A percentile compares a stretch with the other conserved stretches of the same genome.
phyloP scores from a whole-genome alignment of 2,113 vertebrate species.

The Hippocampus comes region DNA sequence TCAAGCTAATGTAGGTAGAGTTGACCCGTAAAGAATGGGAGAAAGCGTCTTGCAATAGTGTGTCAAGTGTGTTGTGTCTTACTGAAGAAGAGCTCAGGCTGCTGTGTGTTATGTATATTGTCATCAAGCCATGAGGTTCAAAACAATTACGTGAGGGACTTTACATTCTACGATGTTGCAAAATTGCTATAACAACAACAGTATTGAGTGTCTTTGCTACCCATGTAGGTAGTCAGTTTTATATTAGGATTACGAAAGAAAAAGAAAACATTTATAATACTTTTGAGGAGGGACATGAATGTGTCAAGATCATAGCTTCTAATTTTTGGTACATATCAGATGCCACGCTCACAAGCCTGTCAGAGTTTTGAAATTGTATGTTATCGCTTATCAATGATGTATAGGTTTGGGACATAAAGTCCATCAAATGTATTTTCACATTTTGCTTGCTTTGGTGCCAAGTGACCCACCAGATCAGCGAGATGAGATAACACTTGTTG shows the following conservation, averaged over 20 bases:
- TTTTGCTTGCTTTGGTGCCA: background rate
- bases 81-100: too few species aligned
- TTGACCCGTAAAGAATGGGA: background rate
- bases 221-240: background rate
- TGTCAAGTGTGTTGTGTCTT: background rate
- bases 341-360: background rate
- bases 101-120: too few species aligned
- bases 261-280: background rate
- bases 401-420: background rate
- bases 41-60: background rate
- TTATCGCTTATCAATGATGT: background rate
- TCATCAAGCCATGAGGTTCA: too few species aligned
- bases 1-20: background rate
- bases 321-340: too few species aligned
- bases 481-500: background rate
- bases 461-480: background rate
- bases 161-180: background rate
- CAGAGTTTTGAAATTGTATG: background rate
- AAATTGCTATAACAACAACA: background rate
- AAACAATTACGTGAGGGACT: too few species aligned
- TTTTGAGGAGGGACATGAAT: background rate
- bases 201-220: background rate
- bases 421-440: background rate
- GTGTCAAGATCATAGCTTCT: background rate
- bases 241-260: too few species aligned